Evolutionary conservation across 1,140 invertebrate genomes (phyloP).

Genomic region (Pentalonia nigronervosa): DNA sequence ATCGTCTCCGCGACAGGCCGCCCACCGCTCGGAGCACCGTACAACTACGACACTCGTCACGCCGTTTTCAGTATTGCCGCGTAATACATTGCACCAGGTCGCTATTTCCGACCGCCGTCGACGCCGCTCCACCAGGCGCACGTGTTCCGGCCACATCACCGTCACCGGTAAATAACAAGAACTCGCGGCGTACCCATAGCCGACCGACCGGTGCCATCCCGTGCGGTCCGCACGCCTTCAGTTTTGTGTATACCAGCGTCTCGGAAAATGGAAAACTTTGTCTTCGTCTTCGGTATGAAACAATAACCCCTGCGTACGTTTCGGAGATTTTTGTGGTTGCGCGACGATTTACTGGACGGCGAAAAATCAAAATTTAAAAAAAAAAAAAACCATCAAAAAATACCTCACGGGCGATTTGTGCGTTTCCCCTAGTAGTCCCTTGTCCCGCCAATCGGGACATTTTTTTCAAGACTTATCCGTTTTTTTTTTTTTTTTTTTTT

Average conservation of each 20-base stretch:
- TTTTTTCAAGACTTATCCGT: background rate
- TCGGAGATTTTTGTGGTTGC: background rate
- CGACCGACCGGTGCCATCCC: no score
- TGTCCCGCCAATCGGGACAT: background rate
- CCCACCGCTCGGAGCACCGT: background rate
- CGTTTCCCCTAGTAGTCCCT: no score
- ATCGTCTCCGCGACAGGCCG: conserved; percentile 36
- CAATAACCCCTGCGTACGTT: background rate
- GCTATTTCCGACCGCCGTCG: background rate
- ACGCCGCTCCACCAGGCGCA: background rate
- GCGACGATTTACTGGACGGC: no score
- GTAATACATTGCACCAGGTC: background rate
- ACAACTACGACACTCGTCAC: background rate
- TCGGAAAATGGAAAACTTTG: background rate
- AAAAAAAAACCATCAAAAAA: no score
- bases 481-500: background rate
- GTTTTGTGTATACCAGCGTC: no score
- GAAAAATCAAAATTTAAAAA: background rate
- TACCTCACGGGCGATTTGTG: background rate
- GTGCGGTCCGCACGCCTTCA: no score
- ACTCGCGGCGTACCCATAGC: no score
- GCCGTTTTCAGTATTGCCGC: conserved; percentile 40
- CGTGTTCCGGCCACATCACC: no score
- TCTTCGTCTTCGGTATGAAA: background rate
- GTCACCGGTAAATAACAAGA: no score